Percentiles rank a stretch among this genome's conserved stretches.
Conservation (phyloP, 2,113 vertebrate genomes). For the Oplegnathus fasciatus region DNA sequence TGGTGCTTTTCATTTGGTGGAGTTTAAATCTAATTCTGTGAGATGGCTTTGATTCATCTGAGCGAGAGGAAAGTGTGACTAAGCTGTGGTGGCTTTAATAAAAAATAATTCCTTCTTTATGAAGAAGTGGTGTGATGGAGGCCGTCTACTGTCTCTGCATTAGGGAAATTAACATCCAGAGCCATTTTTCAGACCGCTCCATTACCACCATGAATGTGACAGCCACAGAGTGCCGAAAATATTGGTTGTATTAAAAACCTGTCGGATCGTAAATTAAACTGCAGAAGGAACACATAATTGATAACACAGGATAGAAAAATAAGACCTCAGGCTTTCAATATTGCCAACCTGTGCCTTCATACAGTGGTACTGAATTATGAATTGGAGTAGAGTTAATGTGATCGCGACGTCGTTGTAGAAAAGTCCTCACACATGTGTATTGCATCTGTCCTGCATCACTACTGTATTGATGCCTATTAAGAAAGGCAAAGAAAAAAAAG, state of each 20-base stretch:
- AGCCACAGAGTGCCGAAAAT: slow-evolving; percentile 14
- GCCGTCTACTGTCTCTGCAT: slow-evolving; percentile 33
- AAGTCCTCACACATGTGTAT: not conserved
- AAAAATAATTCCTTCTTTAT: slow-evolving; percentile 63
- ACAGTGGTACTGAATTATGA: slow-evolving; percentile 17
- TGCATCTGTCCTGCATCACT: not conserved
- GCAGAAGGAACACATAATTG: slow-evolving; percentile 39
- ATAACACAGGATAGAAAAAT: slow-evolving; percentile 35
- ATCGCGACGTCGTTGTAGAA: not conserved
- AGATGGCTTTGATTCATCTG: slow-evolving; percentile 32
- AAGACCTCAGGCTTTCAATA: slow-evolving; percentile 29
- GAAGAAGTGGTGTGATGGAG: slow-evolving; percentile 44
- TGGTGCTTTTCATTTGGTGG: slow-evolving; percentile 42
- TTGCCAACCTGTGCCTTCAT: slow-evolving; percentile 12
- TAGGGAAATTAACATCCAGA: slow-evolving; percentile 59
- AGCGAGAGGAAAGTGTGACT: slow-evolving; percentile 21
- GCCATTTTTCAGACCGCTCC: slow-evolving; percentile 42
- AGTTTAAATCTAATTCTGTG: slow-evolving; percentile 40
- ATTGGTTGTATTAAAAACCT: slow-evolving; percentile 49
- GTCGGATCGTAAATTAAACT: slow-evolving; percentile 42
- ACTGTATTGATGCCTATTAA: not conserved
- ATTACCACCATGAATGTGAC: slow-evolving; percentile 38
- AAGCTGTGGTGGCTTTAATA: slow-evolving; percentile 35
- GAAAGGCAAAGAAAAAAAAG: not conserved
- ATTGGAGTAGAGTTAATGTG: slow-evolving; percentile 17